Conservation (phyloP, 1,140 invertebrate genomes). For the Orius laevigatus region DNA sequence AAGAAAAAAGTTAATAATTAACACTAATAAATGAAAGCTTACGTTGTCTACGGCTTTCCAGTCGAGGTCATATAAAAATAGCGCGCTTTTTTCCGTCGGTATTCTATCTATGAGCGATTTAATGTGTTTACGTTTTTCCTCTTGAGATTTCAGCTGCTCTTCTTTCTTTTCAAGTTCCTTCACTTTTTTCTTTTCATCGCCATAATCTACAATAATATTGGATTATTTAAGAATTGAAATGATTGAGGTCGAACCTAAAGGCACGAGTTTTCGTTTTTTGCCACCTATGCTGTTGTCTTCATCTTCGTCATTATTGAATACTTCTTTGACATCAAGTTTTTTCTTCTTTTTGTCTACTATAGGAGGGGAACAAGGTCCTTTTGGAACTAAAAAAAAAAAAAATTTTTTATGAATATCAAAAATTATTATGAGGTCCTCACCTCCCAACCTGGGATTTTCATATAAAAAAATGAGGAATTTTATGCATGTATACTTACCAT, state of each 20-base stretch:
- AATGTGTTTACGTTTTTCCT: conserved; percentile 91
- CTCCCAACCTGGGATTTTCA: too few species aligned
- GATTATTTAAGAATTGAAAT: conserved; percentile 2
- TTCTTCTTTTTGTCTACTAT: conserved; percentile 38
- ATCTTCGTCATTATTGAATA: conserved; percentile 81
- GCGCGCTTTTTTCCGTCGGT: conserved; percentile 87
- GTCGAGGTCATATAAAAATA: conserved; percentile 88
- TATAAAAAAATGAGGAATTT: too few species aligned
- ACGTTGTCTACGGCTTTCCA: conserved; percentile 74
- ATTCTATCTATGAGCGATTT: conserved; percentile 97
- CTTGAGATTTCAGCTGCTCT: conserved; percentile 55
- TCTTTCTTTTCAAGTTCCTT: conserved; percentile 44
- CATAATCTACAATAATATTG: conserved; percentile 38
- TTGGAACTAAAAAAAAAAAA: conserved; percentile 1
- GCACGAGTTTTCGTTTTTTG: conserved; percentile 72
- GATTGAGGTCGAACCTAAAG: conserved; percentile 38
- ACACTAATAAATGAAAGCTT: conserved; percentile 21
- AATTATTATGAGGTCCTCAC: too few species aligned
- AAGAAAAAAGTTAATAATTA: conserved; percentile 19
- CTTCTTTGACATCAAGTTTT: conserved; percentile 69
- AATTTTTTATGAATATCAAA: background rate
- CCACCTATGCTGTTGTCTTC: conserved; percentile 34
- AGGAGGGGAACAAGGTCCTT: background rate
- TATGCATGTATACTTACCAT: background rate
- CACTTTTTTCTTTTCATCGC: conserved; percentile 43